A percentile compares a stretch with the other conserved stretches of the same genome.
phyloP scores from a whole-genome alignment of 2,113 vertebrate genomes.

The Athene cunicularia region DNA sequence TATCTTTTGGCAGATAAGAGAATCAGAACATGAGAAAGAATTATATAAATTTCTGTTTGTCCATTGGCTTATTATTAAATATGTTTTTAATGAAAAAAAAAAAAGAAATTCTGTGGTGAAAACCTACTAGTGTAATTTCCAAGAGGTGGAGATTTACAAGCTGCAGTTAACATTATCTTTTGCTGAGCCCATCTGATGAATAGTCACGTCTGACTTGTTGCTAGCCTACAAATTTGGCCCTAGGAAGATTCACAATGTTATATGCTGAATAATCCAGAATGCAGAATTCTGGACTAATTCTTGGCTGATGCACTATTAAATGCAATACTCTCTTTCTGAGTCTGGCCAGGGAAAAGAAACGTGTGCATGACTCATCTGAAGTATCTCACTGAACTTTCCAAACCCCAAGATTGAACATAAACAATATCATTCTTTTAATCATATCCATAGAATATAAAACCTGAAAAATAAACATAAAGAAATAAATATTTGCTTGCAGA shows the following conservation, averaged over 20 bases:
- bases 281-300: not conserved
- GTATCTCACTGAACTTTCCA: not conserved
- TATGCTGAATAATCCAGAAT: not conserved
- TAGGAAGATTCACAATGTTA: not conserved
- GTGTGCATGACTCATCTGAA: not conserved
- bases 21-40: not conserved
- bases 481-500: not conserved
- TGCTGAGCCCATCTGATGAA: not conserved
- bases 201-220: not conserved
- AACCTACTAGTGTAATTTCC: not conserved
- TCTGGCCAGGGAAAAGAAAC: not conserved
- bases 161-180: not conserved
- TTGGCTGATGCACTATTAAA: not conserved
- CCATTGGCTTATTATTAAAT: not conserved
- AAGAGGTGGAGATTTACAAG: not conserved
- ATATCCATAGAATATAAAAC: not conserved
- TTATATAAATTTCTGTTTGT: not conserved
- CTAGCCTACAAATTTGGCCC: not conserved
- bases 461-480: not conserved
- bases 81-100: not conserved
- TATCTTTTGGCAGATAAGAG: not conserved
- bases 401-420: not conserved
- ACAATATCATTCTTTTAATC: not conserved
- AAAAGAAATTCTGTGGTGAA: not conserved
- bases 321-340: not conserved